Evolutionary conservation across 2,797 vertebrate genomes (phyloP).

Genomic region (Hippocampus kuda): DNA sequence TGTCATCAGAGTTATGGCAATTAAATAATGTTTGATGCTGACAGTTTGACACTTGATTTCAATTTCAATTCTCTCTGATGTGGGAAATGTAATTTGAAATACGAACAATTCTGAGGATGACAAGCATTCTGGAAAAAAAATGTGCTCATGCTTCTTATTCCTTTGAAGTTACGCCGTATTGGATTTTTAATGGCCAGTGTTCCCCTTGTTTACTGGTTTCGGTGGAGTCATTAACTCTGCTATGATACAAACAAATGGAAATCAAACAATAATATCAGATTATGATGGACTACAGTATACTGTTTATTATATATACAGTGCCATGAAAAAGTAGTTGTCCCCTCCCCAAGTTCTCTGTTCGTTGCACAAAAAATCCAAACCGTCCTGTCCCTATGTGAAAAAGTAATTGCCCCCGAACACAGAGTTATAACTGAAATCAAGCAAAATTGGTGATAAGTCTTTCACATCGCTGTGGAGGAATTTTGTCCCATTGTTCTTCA

Average conservation of each 20-base stretch:
- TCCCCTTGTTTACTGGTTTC: background rate
- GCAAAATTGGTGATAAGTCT: too few relatives aligned
- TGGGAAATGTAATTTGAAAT: background rate
- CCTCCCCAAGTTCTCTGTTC: too few relatives aligned
- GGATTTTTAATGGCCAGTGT: background rate
- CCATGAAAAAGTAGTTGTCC: too few relatives aligned
- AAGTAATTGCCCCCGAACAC: too few relatives aligned
- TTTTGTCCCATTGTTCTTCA: too few relatives aligned
- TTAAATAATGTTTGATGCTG: background rate
- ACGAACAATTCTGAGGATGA: background rate
- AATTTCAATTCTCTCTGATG: background rate
- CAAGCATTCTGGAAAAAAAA: background rate
- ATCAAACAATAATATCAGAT: background rate
- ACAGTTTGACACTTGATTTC: background rate
- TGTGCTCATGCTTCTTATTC: background rate
- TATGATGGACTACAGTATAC: background rate
- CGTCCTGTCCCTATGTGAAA: too few relatives aligned
- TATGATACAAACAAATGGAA: background rate
- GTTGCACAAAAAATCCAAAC: too few relatives aligned
- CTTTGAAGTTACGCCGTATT: background rate
- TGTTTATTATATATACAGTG: too few relatives aligned
- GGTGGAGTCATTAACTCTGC: background rate
- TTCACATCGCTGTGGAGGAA: too few relatives aligned
- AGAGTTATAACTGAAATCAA: too few relatives aligned
- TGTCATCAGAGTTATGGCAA: background rate